Conservation (phyloP, 2,113 vertebrate genomes). For the Otocyon megalotis region DNA sequence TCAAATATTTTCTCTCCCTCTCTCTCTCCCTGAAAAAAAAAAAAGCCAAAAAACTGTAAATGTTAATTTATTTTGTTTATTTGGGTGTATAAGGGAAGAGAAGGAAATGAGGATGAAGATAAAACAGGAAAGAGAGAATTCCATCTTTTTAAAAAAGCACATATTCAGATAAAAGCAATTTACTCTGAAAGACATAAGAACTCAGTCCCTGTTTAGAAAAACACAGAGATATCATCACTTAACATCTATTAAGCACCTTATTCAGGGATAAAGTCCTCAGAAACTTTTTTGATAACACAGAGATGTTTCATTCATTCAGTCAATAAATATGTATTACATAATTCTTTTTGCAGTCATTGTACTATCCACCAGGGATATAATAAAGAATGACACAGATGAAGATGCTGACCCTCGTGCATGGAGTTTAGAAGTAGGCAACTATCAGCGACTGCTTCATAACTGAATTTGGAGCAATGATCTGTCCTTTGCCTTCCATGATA, state of each 20-base stretch:
- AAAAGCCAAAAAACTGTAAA: background rate
- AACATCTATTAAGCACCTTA: background rate
- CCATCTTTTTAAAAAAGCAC: background rate
- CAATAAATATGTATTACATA: background rate
- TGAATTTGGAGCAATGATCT: background rate
- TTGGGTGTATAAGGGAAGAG: background rate
- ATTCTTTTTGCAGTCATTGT: background rate
- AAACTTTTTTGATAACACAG: background rate
- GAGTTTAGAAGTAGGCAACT: background rate
- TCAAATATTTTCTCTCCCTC: background rate
- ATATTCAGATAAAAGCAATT: constrained; percentile 33
- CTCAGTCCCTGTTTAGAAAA: background rate
- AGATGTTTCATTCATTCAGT: background rate
- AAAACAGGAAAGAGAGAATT: background rate
- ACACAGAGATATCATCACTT: background rate
- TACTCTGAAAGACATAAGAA: constrained; percentile 20
- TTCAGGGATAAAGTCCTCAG: background rate
- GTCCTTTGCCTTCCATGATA: background rate
- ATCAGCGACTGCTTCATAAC: background rate
- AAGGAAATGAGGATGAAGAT: background rate
- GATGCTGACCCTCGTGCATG: accelerated
- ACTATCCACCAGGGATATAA: background rate
- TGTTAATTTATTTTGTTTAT: background rate
- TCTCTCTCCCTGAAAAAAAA: background rate
- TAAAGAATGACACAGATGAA: background rate